phyloP scores from a whole-genome alignment of 2,888 invertebrate species.

The Oegoconia quadripuncta region DNA sequence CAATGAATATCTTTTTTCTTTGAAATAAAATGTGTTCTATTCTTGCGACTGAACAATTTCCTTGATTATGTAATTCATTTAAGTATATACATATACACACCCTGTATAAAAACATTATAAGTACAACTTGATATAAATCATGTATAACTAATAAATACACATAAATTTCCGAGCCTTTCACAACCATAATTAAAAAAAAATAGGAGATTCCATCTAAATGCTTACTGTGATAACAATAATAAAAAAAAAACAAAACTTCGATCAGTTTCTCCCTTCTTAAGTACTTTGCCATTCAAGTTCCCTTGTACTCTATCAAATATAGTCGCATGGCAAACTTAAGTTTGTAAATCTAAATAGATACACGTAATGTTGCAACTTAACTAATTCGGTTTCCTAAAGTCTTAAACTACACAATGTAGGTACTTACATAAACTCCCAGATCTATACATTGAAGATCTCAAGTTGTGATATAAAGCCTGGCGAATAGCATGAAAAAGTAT shows the following conservation, averaged over 20 bases:
- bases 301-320: conserved; percentile 2
- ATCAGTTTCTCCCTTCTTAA: conserved; percentile 4
- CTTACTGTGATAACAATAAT: not conserved
- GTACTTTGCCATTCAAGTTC: conserved; percentile 14
- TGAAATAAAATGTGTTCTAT: too few species aligned
- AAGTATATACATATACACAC: too few species aligned
- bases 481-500: too few species aligned
- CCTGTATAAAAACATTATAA: too few species aligned
- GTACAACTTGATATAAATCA: not conserved
- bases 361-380: too few species aligned
- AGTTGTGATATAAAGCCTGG: too few species aligned
- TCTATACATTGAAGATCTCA: too few species aligned
- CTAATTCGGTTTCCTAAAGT: not conserved
- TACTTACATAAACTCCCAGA: too few species aligned
- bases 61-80: too few species aligned
- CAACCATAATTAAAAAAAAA: conserved; percentile 6
- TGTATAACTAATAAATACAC: not conserved
- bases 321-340: conserved; percentile 8
- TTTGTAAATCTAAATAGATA: not conserved
- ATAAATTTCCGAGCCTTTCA: conserved; percentile 19
- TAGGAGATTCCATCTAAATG: not conserved
- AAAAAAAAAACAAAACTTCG: not conserved
- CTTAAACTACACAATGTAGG: too few species aligned
- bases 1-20: too few species aligned
- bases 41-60: too few species aligned